Evolutionary conservation across 2,888 invertebrate genomes (phyloP).

Genomic region (Caenorhabditis sinica): DNA sequence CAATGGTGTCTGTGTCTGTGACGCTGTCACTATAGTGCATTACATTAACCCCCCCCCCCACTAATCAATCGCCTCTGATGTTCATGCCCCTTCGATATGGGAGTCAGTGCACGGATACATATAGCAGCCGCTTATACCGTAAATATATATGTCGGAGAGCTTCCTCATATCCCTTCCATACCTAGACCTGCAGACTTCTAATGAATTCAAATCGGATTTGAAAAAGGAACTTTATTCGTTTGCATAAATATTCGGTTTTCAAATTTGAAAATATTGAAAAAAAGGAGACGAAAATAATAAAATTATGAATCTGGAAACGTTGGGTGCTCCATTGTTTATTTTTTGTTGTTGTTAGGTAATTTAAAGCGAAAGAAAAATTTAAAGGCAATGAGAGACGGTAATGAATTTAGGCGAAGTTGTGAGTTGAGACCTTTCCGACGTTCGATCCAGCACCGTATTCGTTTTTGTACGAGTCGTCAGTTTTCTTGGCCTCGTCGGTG

Average conservation of each 20-base stretch:
- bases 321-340: neutral
- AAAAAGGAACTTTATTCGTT: slow-evolving; percentile 15
- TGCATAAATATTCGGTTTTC: neutral
- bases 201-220: neutral
- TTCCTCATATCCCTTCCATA: no score
- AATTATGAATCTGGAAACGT: neutral
- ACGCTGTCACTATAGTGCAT: no score
- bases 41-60: no score
- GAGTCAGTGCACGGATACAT: no score
- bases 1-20: no score
- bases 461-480: slow-evolving; percentile 61
- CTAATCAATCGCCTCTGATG: no score
- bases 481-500: slow-evolving; percentile 58
- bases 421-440: slow-evolving; percentile 63
- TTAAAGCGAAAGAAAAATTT: slow-evolving; percentile 21
- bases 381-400: neutral
- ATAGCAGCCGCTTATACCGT: no score
- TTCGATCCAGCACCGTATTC: slow-evolving; percentile 66
- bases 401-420: slow-evolving; percentile 51
- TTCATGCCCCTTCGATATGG: no score
- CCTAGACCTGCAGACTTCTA: no score
- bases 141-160: no score
- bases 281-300: neutral
- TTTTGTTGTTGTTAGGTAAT: neutral
- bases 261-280: no score